Percentiles rank a stretch among this genome's conserved stretches.
Conservation (phyloP, 2,797 vertebrate species). For the Falco berigora region DNA sequence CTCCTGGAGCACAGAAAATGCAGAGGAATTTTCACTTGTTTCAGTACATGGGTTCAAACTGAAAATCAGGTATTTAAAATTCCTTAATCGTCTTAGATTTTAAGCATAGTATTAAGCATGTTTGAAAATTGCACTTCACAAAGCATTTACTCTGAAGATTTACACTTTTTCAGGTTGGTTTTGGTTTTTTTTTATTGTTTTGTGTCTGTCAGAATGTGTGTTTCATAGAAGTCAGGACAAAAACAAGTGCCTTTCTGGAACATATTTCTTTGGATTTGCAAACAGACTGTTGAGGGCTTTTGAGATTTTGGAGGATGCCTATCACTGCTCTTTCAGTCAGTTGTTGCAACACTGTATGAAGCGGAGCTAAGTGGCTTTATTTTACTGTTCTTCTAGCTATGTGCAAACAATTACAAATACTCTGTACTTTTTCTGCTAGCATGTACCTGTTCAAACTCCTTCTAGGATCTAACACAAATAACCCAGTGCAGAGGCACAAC, state of each 20-base stretch:
- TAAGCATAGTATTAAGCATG: neutral
- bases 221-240: neutral
- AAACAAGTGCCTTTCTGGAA: neutral
- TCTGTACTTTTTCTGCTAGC: neutral
- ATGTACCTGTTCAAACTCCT: neutral
- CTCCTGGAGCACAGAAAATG: neutral
- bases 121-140: neutral
- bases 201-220: neutral
- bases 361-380: neutral
- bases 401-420: neutral
- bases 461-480: neutral
- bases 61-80: neutral
- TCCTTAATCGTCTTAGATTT: neutral
- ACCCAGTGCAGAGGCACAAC: neutral
- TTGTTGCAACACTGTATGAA: neutral
- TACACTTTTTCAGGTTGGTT: neutral
- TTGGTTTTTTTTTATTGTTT: neutral
- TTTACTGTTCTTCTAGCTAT: neutral
- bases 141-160: neutral
- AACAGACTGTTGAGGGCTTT: neutral
- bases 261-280: rapidly evolving
- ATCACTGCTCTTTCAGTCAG: neutral
- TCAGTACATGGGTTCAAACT: neutral
- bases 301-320: neutral
- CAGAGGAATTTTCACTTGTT: neutral